Percentiles rank a stretch among this genome's conserved stretches.
Evolutionary conservation across 2,113 vertebrate genomes (phyloP).

Genomic region (human): DNA sequence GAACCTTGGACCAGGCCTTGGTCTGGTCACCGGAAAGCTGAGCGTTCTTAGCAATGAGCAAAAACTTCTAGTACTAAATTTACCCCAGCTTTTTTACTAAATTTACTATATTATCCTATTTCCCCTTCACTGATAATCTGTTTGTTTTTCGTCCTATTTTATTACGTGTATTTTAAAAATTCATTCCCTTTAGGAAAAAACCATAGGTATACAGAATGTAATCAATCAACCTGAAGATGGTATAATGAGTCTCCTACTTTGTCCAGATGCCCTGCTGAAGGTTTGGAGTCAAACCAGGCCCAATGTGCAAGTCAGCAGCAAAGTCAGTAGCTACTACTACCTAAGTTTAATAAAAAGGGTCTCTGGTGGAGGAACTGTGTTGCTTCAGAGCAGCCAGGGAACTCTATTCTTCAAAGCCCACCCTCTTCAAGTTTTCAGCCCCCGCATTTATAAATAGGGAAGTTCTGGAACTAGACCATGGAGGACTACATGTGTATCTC

Average conservation of each 20-base stretch:
- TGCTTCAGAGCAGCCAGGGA: background rate
- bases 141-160: background rate
- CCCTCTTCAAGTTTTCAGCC: background rate
- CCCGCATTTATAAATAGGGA: background rate
- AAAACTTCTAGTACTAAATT: conserved; percentile 8
- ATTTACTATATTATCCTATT: background rate
- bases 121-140: background rate
- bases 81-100: background rate
- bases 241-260: background rate
- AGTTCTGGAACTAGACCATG: background rate
- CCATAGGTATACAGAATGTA: background rate
- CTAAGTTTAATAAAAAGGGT: background rate
- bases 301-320: background rate
- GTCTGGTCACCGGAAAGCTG: background rate
- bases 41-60: background rate
- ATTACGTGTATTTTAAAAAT: background rate
- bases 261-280: background rate
- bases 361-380: background rate
- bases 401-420: background rate
- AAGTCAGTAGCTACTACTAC: background rate
- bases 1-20: background rate
- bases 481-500: background rate
- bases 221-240: background rate
- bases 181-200: conserved; percentile 20
- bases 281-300: background rate